Evolutionary conservation across 2,797 vertebrate species (phyloP).

Genomic region (Fistularia commersonii): DNA sequence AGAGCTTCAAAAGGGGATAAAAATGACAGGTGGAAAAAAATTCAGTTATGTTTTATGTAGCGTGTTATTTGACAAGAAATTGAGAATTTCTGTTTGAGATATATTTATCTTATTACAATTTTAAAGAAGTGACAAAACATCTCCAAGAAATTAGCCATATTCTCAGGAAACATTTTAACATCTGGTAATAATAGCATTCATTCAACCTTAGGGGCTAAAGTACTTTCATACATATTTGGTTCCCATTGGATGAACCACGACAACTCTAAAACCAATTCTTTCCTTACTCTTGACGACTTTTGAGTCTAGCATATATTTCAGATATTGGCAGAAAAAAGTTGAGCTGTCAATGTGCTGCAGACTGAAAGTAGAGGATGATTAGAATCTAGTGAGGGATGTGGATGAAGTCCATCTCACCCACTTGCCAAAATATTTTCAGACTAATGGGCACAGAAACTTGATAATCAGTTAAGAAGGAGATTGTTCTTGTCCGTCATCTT

Average conservation of each 20-base stretch:
- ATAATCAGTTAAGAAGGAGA: slow-evolving; percentile 13
- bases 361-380: slow-evolving; percentile 46
- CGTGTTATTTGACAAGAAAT: neutral
- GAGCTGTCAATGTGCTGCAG: slow-evolving; percentile 40
- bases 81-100: too few relatives aligned
- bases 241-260: slow-evolving; percentile 43
- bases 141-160: too few relatives aligned
- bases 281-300: slow-evolving; percentile 15
- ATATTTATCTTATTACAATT: too few relatives aligned
- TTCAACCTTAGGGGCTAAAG: slow-evolving; percentile 5
- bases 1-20: slow-evolving; percentile 1
- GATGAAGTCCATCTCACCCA: slow-evolving; percentile 59
- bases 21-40: neutral
- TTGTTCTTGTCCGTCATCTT: slow-evolving; percentile 7
- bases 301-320: slow-evolving; percentile 27
- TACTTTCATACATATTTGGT: slow-evolving; percentile 38
- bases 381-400: slow-evolving; percentile 38
- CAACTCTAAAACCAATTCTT: slow-evolving; percentile 47
- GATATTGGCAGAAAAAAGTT: slow-evolving; percentile 55
- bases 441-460: slow-evolving; percentile 32
- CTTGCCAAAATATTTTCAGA: slow-evolving; percentile 42
- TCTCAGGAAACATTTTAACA: too few relatives aligned
- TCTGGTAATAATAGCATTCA: too few relatives aligned
- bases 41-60: neutral
- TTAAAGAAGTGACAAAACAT: too few relatives aligned